phyloP scores from a whole-genome alignment of 2,888 invertebrate species.

The Ophioninae sp. region DNA sequence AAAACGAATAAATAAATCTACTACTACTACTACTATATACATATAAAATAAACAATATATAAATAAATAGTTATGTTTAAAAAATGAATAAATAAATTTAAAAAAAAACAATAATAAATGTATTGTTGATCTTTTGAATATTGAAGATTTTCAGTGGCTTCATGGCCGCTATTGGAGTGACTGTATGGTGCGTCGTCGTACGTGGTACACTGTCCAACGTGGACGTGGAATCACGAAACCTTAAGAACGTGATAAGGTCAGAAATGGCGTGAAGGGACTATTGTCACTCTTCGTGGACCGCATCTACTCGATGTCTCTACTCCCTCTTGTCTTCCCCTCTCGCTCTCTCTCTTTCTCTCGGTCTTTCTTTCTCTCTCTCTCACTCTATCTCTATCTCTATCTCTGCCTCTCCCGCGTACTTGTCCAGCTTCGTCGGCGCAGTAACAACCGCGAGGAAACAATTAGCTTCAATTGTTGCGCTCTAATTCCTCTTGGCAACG shows the following conservation, averaged over 20 bases:
- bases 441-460: slow-evolving; percentile 61
- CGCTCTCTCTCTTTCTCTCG: background rate
- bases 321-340: background rate
- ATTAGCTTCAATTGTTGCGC: slow-evolving; percentile 63
- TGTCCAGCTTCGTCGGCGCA: slow-evolving; percentile 37
- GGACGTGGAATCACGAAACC: background rate
- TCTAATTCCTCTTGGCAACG: slow-evolving; percentile 59
- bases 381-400: slow-evolving; percentile 5
- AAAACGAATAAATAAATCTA: too few relatives aligned
- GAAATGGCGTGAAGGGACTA: background rate
- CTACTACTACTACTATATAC: too few relatives aligned
- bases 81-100: background rate
- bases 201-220: background rate
- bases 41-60: too few relatives aligned
- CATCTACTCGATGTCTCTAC: background rate
- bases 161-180: background rate
- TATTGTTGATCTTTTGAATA: background rate
- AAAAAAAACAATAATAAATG: background rate
- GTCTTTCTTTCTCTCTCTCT: background rate
- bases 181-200: background rate
- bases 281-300: slow-evolving; percentile 14
- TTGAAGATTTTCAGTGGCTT: background rate
- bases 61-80: too few relatives aligned
- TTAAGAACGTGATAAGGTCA: slow-evolving; percentile 12
- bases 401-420: slow-evolving; percentile 1